A percentile compares a stretch with the other conserved stretches of the same genome.
Evolutionary conservation across 2,797 vertebrate genomes (phyloP).

Genomic region (Masticophis lateralis): DNA sequence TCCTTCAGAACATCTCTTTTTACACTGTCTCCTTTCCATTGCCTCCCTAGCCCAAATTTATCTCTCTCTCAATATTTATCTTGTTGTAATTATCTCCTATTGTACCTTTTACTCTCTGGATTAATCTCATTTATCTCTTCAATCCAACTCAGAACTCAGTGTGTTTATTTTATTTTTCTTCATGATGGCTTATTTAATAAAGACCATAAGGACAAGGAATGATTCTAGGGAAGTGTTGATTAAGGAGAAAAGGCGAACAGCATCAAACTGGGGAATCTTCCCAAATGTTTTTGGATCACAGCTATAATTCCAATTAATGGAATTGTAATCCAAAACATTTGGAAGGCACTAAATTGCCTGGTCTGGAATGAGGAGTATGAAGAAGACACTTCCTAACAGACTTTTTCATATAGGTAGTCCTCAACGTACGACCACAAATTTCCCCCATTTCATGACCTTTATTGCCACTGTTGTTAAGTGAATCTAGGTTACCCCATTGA

Average conservation of each 20-base stretch:
- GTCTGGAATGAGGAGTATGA: not conserved
- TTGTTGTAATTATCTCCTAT: constrained; percentile 59
- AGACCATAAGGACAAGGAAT: not conserved
- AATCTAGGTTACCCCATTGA: no score
- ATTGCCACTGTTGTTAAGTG: no score
- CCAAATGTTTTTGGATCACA: not conserved
- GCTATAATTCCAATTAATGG: not conserved
- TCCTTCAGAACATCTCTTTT: constrained; percentile 61
- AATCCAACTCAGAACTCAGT: constrained; percentile 44
- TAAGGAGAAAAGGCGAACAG: not conserved
- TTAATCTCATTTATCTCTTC: constrained; percentile 65
- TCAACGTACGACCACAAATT: no score
- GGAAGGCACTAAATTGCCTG: not conserved
- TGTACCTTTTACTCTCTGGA: constrained; percentile 55
- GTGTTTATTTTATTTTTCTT: constrained; percentile 49
- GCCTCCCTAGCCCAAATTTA: constrained; percentile 59
- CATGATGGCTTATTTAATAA: constrained; percentile 49
- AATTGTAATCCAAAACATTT: not conserved
- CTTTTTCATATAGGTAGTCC: not conserved
- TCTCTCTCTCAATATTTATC: constrained; percentile 74
- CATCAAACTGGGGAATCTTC: not conserved
- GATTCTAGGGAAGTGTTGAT: not conserved
- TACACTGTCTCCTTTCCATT: constrained; percentile 46
- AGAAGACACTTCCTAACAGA: not conserved
- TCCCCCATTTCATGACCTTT: no score